These are phyloP conservation scores for Acrossocheilus fasciatus DNA, from an alignment of 2,797 vertebrate species.

Conservation along the genomic window DNA sequence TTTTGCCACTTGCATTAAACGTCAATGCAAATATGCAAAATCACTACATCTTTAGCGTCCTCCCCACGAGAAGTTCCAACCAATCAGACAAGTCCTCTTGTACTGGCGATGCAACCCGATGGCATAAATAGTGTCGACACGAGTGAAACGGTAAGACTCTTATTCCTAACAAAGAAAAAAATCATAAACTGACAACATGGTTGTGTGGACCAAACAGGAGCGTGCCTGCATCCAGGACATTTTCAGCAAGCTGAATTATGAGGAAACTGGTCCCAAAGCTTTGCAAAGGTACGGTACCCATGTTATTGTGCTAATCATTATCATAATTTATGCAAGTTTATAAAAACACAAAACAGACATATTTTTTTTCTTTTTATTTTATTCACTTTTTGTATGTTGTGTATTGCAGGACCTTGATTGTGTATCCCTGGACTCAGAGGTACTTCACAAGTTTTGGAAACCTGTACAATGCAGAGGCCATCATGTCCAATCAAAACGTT, in stretches of 20 bases:
- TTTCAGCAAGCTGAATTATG: slow-evolving; percentile 71
- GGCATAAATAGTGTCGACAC: slow-evolving; percentile 63
- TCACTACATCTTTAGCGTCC: not conserved
- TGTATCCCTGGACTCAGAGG: slow-evolving; percentile 92
- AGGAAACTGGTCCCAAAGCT: slow-evolving; percentile 71
- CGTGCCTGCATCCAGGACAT: slow-evolving; percentile 68
- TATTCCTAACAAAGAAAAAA: slow-evolving; percentile 51
- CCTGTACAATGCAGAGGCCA: slow-evolving; percentile 77
- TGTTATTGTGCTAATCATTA: not conserved
- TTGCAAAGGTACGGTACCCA: slow-evolving; percentile 67
- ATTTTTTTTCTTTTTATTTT: not conserved
- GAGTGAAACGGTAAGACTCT: slow-evolving; percentile 24
- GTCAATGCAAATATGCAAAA: not conserved
- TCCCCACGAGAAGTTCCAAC: slow-evolving; percentile 16
- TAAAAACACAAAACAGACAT: not conserved
- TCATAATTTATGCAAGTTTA: not conserved
- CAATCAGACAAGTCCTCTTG: slow-evolving; percentile 35
- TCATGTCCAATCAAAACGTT: slow-evolving; percentile 80
- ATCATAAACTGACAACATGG: slow-evolving; percentile 70
- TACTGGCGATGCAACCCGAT: slow-evolving; percentile 22
- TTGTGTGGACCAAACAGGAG: slow-evolving; percentile 76
- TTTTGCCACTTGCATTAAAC: not conserved
- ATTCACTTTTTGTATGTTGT: not conserved
- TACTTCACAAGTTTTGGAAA: slow-evolving; percentile 85
- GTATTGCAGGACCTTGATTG: slow-evolving; percentile 80